These are phyloP conservation scores for Lagopus muta DNA, from an alignment of 2,113 vertebrate genomes.

Conservation along the genomic window DNA sequence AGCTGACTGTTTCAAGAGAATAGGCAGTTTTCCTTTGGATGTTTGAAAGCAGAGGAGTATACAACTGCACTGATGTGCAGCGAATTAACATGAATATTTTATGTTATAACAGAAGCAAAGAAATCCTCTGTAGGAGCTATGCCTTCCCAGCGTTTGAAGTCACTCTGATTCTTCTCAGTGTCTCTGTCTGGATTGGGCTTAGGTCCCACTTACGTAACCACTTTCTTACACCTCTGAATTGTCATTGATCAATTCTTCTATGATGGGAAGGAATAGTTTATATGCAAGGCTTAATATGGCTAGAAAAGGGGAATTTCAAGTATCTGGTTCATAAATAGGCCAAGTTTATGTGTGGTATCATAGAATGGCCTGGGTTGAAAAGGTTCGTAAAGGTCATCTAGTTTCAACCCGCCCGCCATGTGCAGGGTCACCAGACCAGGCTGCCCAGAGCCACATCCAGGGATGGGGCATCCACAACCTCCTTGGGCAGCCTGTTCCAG, in stretches of 20 bases:
- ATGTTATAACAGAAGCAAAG: background rate
- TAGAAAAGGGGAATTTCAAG: background rate
- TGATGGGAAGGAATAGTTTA: background rate
- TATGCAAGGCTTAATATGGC: background rate
- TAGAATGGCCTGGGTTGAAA: too few relatives aligned
- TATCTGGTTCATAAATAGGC: background rate
- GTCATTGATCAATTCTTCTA: background rate
- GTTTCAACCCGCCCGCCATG: too few relatives aligned
- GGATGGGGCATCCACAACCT: too few relatives aligned
- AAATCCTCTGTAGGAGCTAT: background rate
- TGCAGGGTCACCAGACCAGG: too few relatives aligned
- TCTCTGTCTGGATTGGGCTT: background rate
- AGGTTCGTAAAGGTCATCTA: too few relatives aligned
- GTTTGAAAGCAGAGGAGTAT: constrained; percentile 20
- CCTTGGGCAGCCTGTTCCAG: too few relatives aligned
- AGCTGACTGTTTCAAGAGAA: background rate
- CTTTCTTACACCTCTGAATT: background rate
- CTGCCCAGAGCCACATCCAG: too few relatives aligned
- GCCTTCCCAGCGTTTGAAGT: background rate
- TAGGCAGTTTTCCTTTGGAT: constrained; percentile 34
- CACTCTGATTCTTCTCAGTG: background rate
- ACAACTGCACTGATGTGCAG: constrained; percentile 17
- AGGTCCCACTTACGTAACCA: background rate
- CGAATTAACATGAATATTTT: constrained; percentile 50
- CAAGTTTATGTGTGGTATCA: background rate